Base-by-base conservation (phyloP, 2,888 invertebrate genomes). In the Leptinotarsa peninsularis region DNA sequence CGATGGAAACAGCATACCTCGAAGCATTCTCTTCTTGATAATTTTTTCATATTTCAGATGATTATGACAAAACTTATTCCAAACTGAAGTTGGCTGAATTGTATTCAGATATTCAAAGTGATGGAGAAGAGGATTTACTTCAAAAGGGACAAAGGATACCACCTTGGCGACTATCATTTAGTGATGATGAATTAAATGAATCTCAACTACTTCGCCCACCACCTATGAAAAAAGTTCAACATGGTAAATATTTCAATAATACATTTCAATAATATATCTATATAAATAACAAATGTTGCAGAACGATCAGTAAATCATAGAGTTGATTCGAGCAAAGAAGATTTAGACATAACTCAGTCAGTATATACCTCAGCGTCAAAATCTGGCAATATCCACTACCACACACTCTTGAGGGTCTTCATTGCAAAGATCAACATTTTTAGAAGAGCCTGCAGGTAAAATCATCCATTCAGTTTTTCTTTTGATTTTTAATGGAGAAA, bases 1-100 rank as follows among this genome's bases (percentile, higher is more conserved):
- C 21, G n/a, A 15, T 66, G 66, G 3, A 23, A 66, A 66, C 66
- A 33, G 15, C 13, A 21, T 21, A 21, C 21, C 21, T 21, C 21
- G 21, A 21, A 21, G 21, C 21, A 54, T 23, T 33, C 17, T 21
- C 15, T 10, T 63, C 15, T 23, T 1, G 5, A 43, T 43, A 49
- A 17, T 43, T 66, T n/a, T 43, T 66, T 43, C 14, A 17, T 18
- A 67, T 67, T 49, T 67, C 67, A 49, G 67, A 67, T 67, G 67
- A 67, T 50, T 67, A 67, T 67, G 67, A 50, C 13, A 67, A 49
- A 50, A 67, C 18, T 49, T 13, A 50, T 67, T 49, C 67, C 17
- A 50, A 67, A 67, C 49, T 67, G 27, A 67, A 67, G 67, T 67
- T 67, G 67, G 67, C 67, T n/a, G 67, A 67, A 21, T 67, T 49